phyloP scores from a whole-genome alignment of 2,113 vertebrate genomes.

The Cochlearius cochlearius region DNA sequence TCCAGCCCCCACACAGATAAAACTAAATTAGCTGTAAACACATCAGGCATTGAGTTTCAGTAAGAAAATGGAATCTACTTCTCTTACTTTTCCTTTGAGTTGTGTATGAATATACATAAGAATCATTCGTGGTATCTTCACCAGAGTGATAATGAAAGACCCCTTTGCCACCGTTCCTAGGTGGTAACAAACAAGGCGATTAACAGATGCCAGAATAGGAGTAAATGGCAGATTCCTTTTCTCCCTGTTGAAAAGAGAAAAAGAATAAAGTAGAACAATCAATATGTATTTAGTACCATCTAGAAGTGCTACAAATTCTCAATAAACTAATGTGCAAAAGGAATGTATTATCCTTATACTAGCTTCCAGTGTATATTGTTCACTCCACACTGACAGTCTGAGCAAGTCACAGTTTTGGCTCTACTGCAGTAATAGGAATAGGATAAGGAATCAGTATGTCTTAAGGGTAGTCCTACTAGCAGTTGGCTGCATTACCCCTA shows the following conservation, averaged over 20 bases:
- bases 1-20: neutral
- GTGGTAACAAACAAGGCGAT: constrained; percentile 91
- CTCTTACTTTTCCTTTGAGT: constrained; percentile 94
- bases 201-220: constrained; percentile 92
- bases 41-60: neutral
- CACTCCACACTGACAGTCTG: neutral
- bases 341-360: neutral
- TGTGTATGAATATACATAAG: constrained; percentile 97
- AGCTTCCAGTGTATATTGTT: neutral
- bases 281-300: neutral
- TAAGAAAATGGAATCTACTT: neutral
- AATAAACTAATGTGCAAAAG: neutral
- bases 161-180: constrained; percentile 97
- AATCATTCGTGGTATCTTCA: constrained; percentile 94
- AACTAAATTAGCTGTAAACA: neutral
- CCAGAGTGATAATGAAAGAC: constrained; percentile 96
- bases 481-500: no score
- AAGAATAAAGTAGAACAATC: neutral
- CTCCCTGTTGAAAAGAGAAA: constrained; percentile 78
- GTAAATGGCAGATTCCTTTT: constrained; percentile 91
- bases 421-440: neutral
- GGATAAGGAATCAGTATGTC: no score
- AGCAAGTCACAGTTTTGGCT: neutral
- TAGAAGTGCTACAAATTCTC: neutral
- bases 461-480: no score